These are phyloP conservation scores for Metaphire vulgaris DNA, from an alignment of 1,140 invertebrate genomes.

Conservation along the genomic window DNA sequence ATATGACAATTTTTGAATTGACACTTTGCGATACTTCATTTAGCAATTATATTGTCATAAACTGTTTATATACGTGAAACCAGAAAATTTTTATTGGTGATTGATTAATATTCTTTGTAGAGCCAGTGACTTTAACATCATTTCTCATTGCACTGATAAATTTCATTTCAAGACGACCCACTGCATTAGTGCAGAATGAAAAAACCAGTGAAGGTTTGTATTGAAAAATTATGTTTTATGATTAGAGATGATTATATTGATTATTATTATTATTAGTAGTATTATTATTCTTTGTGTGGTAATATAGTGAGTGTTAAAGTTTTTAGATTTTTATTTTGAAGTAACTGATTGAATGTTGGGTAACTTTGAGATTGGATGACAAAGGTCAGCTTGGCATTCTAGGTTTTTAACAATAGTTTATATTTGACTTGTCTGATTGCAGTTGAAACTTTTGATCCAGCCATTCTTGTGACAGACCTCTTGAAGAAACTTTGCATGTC, in stretches of 20 bases:
- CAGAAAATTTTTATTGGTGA: no score
- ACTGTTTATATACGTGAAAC: no score
- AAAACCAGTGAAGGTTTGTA: neutral
- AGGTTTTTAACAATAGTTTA: neutral
- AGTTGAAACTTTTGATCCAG: constrained; percentile 39
- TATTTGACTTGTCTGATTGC: constrained; percentile 12
- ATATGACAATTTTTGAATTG: no score
- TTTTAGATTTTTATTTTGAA: no score
- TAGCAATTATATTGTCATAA: no score
- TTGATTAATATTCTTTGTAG: constrained; percentile 31
- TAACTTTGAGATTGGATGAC: no score
- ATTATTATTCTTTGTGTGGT: no score
- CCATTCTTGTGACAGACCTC: constrained; percentile 40
- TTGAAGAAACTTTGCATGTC: constrained; percentile 38
- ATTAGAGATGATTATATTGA: neutral
- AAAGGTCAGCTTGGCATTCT: no score
- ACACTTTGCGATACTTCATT: no score
- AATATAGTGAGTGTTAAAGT: no score
- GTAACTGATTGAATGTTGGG: no score
- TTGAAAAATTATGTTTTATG: neutral
- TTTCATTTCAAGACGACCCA: constrained; percentile 32
- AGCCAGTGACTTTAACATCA: constrained; percentile 39
- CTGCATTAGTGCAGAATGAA: neutral
- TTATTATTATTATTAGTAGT: no score
- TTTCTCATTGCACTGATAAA: constrained; percentile 41